Base-by-base conservation (phyloP, 2,888 invertebrate genomes). In the Euproctis similis region DNA sequence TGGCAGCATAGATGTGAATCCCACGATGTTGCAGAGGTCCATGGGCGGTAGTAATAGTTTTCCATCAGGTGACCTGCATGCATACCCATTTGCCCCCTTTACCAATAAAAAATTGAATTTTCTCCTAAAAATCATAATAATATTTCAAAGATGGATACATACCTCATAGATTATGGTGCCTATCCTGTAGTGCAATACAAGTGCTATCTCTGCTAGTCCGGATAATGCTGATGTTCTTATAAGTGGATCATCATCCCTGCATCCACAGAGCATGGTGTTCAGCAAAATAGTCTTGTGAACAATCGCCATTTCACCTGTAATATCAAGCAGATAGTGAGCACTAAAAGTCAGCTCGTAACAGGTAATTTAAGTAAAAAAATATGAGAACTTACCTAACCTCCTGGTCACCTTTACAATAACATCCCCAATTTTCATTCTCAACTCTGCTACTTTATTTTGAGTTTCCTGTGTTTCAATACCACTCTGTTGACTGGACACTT, bases 211-310 rank as follows among this genome's bases (percentile, higher is more conserved):
- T 0, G 92, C 95, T 22, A 96, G 78, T 67, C 94, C 94, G 0
- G 95, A 94, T 29, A 96, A 77, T 53, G 93, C 91, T 2, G 95
- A 95, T 8, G 94, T 89, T 50, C 94, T 85, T 21, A 95, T 87
- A 13, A 93, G 68, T 8, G 89, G 86, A 59, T 95, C 94, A 2
- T 84, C 63, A 63, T 94, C 92, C 46, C 88, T 87, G 14, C 89
- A 86, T 2, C 89, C 92, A 43, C 77, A 78, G 12, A 95, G 71
- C 65, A 93, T 90, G 1, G 91, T 89, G 52, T 92, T 90, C 6
- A 95, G 65, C 20, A 95, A 70, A 14, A 87, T 53, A 17, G 88
- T 86, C 59, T 92, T 90, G 59, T 93, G 91, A 26, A 86, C 82
- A 7, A 89, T 82, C 7, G 90, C 88, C 78, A 90, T 87, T 54